phyloP scores from a whole-genome alignment of 1,140 invertebrate genomes.

The Camponotus vicinus region DNA sequence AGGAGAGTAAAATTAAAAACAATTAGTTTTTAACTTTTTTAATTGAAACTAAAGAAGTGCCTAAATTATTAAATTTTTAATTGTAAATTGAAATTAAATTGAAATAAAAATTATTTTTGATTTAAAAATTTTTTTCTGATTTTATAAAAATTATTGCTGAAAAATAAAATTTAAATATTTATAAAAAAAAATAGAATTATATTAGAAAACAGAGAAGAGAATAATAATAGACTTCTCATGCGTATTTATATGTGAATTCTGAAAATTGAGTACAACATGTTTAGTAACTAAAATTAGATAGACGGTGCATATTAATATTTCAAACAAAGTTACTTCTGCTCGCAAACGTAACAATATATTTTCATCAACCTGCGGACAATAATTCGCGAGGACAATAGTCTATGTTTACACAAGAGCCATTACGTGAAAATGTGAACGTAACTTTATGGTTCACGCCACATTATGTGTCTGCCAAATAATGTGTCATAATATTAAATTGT shows the following conservation, averaged over 20 bases:
- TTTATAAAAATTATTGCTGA: background rate
- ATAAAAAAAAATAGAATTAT: background rate
- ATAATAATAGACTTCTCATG: background rate
- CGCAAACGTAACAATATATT: slow-evolving; percentile 13
- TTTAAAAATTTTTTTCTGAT: background rate
- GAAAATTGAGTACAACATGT: background rate
- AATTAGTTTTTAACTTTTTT: background rate
- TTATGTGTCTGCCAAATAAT: background rate
- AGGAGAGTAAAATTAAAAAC: background rate
- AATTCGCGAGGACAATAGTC: background rate
- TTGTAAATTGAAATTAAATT: no score
- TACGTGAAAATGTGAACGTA: background rate
- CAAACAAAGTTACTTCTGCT: background rate
- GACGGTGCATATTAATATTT: background rate
- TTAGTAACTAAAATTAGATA: slow-evolving; percentile 42
- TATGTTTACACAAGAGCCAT: background rate
- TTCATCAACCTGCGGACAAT: background rate
- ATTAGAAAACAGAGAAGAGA: background rate
- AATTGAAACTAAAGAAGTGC: background rate
- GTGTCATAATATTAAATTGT: background rate
- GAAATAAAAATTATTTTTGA: no score
- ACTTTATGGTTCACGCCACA: background rate
- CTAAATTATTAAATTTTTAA: background rate
- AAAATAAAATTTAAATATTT: background rate
- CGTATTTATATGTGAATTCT: background rate